Percentiles rank a stretch among this genome's conserved stretches.
Conservation (phyloP, 2,113 vertebrate genomes). For the Monarcha castaneiventris region DNA sequence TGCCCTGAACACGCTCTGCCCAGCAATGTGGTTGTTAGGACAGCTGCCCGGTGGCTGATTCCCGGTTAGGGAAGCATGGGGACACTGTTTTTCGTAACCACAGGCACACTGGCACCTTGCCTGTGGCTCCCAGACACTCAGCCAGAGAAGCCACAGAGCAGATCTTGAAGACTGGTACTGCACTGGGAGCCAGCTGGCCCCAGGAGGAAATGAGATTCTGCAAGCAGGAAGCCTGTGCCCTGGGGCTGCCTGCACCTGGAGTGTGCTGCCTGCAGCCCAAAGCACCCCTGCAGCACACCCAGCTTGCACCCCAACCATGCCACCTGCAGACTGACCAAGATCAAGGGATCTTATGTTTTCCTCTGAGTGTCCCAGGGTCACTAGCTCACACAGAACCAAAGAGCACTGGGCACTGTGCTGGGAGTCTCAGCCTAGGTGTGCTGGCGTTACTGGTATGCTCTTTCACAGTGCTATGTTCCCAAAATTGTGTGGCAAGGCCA, state of each 20-base stretch:
- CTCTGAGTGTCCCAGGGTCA: not conserved
- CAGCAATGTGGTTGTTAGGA: not conserved
- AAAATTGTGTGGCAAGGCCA: rapidly evolving
- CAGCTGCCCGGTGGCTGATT: not conserved
- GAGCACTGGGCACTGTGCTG: not conserved
- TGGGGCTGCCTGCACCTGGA: not conserved
- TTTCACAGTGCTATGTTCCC: not conserved
- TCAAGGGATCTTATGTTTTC: not conserved
- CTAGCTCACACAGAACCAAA: not conserved
- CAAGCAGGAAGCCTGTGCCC: not conserved
- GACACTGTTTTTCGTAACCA: not conserved
- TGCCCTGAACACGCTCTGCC: not conserved
- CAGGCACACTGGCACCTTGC: not conserved
- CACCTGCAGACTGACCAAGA: not conserved
- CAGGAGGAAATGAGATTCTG: not conserved
- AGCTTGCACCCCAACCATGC: not conserved
- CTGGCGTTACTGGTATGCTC: not conserved
- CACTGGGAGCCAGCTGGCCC: not conserved
- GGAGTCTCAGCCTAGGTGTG: not conserved
- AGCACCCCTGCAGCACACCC: not conserved
- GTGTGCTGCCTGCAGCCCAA: not conserved
- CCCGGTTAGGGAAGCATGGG: not conserved
- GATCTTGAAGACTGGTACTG: not conserved
- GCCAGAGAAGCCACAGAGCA: not conserved
- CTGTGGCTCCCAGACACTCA: not conserved